phyloP scores from a whole-genome alignment of 30 jellyfish, hydroid and myxozoan genomes.

The Hydractinia echinata region DNA sequence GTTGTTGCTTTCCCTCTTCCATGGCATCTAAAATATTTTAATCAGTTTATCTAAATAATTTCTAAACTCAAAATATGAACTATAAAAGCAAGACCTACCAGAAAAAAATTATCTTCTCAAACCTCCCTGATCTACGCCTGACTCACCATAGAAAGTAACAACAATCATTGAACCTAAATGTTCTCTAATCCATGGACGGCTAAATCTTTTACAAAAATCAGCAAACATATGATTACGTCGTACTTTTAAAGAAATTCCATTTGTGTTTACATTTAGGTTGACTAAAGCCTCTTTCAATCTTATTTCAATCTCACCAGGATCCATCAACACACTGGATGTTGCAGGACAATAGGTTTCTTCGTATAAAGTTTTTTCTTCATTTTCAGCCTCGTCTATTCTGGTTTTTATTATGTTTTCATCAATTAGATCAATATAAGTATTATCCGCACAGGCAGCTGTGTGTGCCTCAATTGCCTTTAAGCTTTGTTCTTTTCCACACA shows the following conservation, averaged over 20 bases:
- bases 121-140: conserved; percentile 12
- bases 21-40: not conserved
- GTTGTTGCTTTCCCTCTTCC: not conserved
- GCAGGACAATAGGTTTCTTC: too few relatives aligned
- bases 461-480: too few relatives aligned
- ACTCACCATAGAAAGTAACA: conserved; percentile 5
- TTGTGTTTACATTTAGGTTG: not conserved
- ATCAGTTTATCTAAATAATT: not conserved
- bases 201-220: conserved; percentile 6
- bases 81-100: not conserved
- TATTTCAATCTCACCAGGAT: too few relatives aligned
- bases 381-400: too few relatives aligned
- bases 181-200: not conserved
- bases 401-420: too few relatives aligned
- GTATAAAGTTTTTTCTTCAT: too few relatives aligned
- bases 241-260: not conserved
- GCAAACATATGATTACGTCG: conserved; percentile 12
- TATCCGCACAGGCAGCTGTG: too few relatives aligned
- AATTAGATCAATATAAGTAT: too few relatives aligned
- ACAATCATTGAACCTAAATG: not conserved
- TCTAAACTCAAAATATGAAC: not conserved
- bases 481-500: too few relatives aligned
- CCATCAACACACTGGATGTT: too few relatives aligned
- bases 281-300: too few relatives aligned
- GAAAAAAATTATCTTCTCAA: conserved; percentile 4